phyloP scores from a whole-genome alignment of 2,888 invertebrate species.

The Ophion obscuratus region DNA sequence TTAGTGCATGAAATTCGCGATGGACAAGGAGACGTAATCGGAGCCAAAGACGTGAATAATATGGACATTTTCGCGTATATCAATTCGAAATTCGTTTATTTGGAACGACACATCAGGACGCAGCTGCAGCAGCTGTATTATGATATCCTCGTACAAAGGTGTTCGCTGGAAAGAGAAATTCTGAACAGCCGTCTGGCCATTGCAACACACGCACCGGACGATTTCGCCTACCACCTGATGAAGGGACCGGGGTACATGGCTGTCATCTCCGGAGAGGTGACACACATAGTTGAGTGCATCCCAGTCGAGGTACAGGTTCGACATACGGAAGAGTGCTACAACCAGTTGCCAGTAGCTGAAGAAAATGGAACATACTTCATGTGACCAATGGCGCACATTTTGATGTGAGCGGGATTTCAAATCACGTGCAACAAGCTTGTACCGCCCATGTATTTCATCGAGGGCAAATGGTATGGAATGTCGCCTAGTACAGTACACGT shows the following conservation, averaged over 20 bases:
- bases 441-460: conserved; percentile 66
- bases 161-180: conserved; percentile 28
- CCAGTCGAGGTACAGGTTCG: conserved; percentile 65
- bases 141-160: too few species aligned
- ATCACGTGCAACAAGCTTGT: conserved; percentile 63
- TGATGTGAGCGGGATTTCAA: conserved; percentile 65
- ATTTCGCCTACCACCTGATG: conserved; percentile 70
- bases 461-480: conserved; percentile 65
- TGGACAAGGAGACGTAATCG: too few species aligned
- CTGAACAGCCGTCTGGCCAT: conserved; percentile 17
- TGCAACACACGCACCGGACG: conserved; percentile 69
- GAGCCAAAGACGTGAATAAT: too few species aligned
- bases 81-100: too few species aligned
- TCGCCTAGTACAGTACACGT: conserved; percentile 32
- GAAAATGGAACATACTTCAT: conserved; percentile 4
- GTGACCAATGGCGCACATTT: conserved; percentile 65
- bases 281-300: conserved; percentile 69
- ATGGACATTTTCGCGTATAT: too few species aligned
- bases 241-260: conserved; percentile 70
- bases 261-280: conserved; percentile 69
- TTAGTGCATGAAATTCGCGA: too few species aligned
- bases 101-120: too few species aligned
- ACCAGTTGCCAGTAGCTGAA: conserved; percentile 68
- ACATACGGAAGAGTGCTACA: conserved; percentile 61
- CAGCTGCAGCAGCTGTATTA: too few species aligned